Percentiles rank a stretch among this genome's conserved stretches.
phyloP scores from a whole-genome alignment of 1,140 invertebrate genomes.

The Drosophila parvula region DNA sequence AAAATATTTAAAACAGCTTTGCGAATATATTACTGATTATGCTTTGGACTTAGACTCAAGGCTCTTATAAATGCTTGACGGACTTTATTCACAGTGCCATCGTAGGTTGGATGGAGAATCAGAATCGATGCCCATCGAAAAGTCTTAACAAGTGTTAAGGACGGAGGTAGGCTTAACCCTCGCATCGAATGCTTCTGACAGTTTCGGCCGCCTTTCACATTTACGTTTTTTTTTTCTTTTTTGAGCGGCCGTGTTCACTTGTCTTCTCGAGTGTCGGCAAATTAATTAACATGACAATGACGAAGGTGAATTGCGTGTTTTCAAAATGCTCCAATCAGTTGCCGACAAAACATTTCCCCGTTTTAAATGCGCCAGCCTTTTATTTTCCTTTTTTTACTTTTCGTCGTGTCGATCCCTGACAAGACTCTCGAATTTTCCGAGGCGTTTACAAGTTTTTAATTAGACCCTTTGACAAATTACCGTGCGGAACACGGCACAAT shows the following conservation, averaged over 20 bases:
- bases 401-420: slow-evolving; percentile 24
- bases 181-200: slow-evolving; percentile 68
- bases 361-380: slow-evolving; percentile 30
- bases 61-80: background rate
- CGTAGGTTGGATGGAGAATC: slow-evolving; percentile 1
- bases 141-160: slow-evolving; percentile 68
- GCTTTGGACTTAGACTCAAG: background rate
- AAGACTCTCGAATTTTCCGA: slow-evolving; percentile 31
- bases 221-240: slow-evolving; percentile 11
- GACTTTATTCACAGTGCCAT: slow-evolving; percentile 5
- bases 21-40: background rate
- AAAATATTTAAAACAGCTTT: background rate
- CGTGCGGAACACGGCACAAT: slow-evolving; percentile 34
- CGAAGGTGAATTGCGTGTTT: slow-evolving; percentile 81
- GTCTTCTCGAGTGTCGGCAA: slow-evolving; percentile 72
- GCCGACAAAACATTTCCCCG: slow-evolving; percentile 24
- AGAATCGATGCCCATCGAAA: slow-evolving; percentile 74
- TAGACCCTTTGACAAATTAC: slow-evolving; percentile 67
- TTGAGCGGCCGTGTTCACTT: slow-evolving; percentile 61
- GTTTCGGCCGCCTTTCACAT: slow-evolving; percentile 33
- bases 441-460: slow-evolving; percentile 75
- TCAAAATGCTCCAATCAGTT: slow-evolving; percentile 50
- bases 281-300: slow-evolving; percentile 83
- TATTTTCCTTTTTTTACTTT: slow-evolving; percentile 19
- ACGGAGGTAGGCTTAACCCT: slow-evolving; percentile 17